Evolutionary conservation across 2,888 invertebrate genomes (phyloP).

Genomic region (Platycheirus albimanus): DNA sequence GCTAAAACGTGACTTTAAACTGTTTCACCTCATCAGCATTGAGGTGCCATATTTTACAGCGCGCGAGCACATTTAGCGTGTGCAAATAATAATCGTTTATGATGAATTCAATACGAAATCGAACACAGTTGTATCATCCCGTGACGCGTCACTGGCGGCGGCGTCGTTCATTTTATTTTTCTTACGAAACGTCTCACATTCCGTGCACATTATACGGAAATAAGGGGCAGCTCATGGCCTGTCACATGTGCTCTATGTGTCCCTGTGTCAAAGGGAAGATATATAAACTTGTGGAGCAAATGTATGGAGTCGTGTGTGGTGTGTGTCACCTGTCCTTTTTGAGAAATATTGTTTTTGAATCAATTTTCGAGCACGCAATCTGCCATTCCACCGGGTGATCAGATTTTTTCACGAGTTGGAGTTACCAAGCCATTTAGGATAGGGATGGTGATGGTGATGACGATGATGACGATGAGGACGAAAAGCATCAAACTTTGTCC

Average conservation of each 20-base stretch:
- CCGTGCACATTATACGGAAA: slow-evolving; percentile 1
- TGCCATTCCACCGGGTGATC: slow-evolving; percentile 19
- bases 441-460: neutral
- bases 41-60: neutral
- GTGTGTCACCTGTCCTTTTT: slow-evolving; percentile 52
- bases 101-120: slow-evolving; percentile 27
- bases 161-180: neutral
- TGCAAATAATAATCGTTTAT: slow-evolving; percentile 18
- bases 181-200: slow-evolving; percentile 25
- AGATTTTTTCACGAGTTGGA: slow-evolving; percentile 1
- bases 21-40: slow-evolving; percentile 17
- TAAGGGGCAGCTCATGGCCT: slow-evolving; percentile 21
- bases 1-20: slow-evolving; percentile 57
- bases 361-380: neutral
- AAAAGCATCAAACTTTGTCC: neutral
- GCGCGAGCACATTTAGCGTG: slow-evolving; percentile 9
- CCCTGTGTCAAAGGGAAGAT: neutral
- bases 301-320: neutral
- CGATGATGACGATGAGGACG: too few relatives aligned
- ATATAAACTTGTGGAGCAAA: neutral
- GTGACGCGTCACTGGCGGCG: too few relatives aligned
- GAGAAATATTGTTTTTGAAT: neutral
- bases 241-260: slow-evolving; percentile 51
- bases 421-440: neutral
- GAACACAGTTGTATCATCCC: too few relatives aligned